phyloP scores from a whole-genome alignment of 2,888 invertebrate species.

The Ophion ellenae region DNA sequence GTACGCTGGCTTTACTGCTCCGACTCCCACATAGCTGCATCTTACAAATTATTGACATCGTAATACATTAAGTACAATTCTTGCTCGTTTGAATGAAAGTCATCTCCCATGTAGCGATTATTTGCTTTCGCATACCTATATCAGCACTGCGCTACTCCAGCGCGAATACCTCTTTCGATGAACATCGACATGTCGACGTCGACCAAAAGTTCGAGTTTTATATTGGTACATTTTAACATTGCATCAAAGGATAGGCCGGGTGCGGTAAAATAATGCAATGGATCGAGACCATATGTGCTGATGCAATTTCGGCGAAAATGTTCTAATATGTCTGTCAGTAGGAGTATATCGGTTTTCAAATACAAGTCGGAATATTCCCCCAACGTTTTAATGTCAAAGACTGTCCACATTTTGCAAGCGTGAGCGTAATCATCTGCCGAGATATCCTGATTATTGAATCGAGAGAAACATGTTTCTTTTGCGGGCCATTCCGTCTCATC shows the following conservation, averaged over 20 bases:
- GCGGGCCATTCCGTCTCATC: not conserved
- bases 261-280: not conserved
- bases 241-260: not conserved
- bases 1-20: too few relatives aligned
- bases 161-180: too few relatives aligned
- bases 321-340: not conserved
- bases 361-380: not conserved
- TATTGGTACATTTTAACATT: not conserved
- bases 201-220: not conserved
- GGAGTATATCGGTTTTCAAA: conserved; percentile 3
- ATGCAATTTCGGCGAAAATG: not conserved
- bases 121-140: not conserved
- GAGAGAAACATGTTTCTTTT: not conserved
- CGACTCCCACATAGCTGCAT: not conserved
- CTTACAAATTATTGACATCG: not conserved
- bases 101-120: not conserved
- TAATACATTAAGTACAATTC: conserved; percentile 6
- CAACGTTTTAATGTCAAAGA: not conserved
- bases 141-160: too few relatives aligned
- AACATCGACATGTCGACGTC: too few relatives aligned
- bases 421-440: not conserved
- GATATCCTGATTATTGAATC: not conserved
- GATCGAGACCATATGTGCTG: not conserved
- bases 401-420: not conserved
- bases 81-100: not conserved